Conservation (phyloP, 64 coral and sea anemone species). For the Porites lutea region DNA sequence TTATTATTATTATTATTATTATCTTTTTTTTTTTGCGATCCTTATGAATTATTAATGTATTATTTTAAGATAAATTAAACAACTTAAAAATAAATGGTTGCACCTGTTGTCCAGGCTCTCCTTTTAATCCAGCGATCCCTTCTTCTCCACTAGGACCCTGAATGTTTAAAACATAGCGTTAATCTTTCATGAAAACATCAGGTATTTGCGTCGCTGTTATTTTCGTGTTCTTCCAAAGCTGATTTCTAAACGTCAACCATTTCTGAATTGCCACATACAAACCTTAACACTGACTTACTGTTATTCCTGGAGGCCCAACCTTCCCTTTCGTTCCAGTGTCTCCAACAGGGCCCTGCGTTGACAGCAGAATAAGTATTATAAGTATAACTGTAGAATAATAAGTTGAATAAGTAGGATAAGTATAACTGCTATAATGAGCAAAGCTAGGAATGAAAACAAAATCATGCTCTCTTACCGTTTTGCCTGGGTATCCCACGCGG, state of each 20-base stretch:
- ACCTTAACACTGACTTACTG: neutral
- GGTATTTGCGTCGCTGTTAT: neutral
- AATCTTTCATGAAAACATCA: neutral
- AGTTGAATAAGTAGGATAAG: no score
- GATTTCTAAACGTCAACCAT: neutral
- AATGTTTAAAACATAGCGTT: neutral
- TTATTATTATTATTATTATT: no score
- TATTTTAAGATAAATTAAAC: no score
- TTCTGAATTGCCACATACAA: neutral
- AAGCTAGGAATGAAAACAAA: no score
- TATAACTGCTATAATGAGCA: no score
- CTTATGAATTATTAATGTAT: no score
- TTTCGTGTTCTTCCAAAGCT: neutral
- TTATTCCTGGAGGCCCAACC: neutral
- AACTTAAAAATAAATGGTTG: neutral
- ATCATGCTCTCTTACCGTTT: neutral
- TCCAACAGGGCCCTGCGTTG: constrained; percentile 1
- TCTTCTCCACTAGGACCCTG: constrained; percentile 62
- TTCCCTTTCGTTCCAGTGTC: constrained; percentile 4
- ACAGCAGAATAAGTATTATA: no score
- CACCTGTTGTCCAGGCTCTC: constrained; percentile 55
- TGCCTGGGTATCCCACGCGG: constrained; percentile 11
- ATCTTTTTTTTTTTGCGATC: no score
- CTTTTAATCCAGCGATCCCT: constrained; percentile 15
- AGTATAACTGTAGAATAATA: no score